Evolutionary conservation across 2,888 invertebrate genomes (phyloP).

Genomic region (Seira ritae): DNA sequence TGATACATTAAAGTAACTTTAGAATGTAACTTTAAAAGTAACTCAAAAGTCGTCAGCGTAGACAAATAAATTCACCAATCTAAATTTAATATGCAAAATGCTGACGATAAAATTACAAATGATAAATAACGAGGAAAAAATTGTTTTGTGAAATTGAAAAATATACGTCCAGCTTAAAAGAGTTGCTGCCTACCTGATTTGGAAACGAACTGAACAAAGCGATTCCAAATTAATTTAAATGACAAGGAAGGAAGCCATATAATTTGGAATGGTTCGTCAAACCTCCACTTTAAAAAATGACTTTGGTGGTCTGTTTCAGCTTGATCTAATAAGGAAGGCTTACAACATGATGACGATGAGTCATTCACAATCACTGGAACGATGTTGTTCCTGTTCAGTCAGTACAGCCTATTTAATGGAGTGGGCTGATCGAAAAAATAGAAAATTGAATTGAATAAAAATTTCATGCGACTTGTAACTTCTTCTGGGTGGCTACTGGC

Average conservation of each 20-base stretch:
- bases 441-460: slow-evolving; percentile 61
- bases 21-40: too few relatives aligned
- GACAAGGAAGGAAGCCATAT: slow-evolving; percentile 29
- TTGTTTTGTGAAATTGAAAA: too few relatives aligned
- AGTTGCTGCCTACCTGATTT: too few relatives aligned
- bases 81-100: too few relatives aligned
- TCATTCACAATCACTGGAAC: too few relatives aligned
- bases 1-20: too few relatives aligned
- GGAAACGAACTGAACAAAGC: background rate
- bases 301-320: background rate
- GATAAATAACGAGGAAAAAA: too few relatives aligned
- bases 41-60: too few relatives aligned
- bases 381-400: background rate
- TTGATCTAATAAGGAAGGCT: background rate
- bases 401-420: slow-evolving; percentile 39
- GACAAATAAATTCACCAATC: too few relatives aligned
- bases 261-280: slow-evolving; percentile 19
- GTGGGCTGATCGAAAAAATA: slow-evolving; percentile 52
- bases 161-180: too few relatives aligned
- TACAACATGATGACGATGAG: background rate
- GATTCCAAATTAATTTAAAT: slow-evolving; percentile 48
- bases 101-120: too few relatives aligned
- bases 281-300: background rate
- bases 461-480: slow-evolving; percentile 58
- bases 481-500: slow-evolving; percentile 59